These are phyloP conservation scores for Misgurnus mizolepis DNA, from an alignment of 2,113 vertebrate species.

Conservation along the genomic window DNA sequence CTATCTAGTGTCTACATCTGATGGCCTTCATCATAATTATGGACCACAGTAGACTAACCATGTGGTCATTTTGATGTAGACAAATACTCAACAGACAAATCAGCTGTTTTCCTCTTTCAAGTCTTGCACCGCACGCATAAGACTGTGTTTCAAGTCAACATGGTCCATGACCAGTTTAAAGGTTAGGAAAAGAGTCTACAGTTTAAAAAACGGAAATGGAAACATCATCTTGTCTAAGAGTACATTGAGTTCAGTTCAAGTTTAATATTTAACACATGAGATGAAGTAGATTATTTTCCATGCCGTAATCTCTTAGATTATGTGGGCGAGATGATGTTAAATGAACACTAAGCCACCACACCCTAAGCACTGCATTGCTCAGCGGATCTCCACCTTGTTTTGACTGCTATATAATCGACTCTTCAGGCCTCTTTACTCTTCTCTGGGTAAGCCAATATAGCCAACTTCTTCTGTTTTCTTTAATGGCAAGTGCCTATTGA, in stretches of 20 bases:
- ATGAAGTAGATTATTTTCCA: neutral
- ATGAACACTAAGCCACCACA: neutral
- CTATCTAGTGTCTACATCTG: slow-evolving; percentile 8
- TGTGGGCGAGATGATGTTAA: neutral
- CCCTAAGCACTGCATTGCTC: neutral
- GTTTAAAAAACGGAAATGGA: too few relatives aligned
- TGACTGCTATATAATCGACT: neutral
- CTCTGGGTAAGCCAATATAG: slow-evolving; percentile 19
- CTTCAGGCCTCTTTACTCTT: neutral
- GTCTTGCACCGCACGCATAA: too few relatives aligned
- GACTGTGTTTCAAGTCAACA: too few relatives aligned
- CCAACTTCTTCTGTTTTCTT: slow-evolving; percentile 33
- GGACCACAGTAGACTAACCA: neutral
- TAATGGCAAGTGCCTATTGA: slow-evolving; percentile 42
- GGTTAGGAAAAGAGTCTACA: too few relatives aligned
- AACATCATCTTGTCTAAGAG: too few relatives aligned
- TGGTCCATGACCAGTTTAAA: too few relatives aligned
- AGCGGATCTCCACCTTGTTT: neutral
- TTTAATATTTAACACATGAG: neutral
- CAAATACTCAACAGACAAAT: neutral
- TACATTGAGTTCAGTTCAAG: too few relatives aligned
- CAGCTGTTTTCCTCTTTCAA: too few relatives aligned
- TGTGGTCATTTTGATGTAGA: neutral
- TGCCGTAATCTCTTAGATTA: neutral
- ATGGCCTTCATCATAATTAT: neutral